Percentiles rank a stretch among this genome's conserved stretches.
phyloP scores from a whole-genome alignment of 2,113 vertebrate genomes.

The Panthera tigris region DNA sequence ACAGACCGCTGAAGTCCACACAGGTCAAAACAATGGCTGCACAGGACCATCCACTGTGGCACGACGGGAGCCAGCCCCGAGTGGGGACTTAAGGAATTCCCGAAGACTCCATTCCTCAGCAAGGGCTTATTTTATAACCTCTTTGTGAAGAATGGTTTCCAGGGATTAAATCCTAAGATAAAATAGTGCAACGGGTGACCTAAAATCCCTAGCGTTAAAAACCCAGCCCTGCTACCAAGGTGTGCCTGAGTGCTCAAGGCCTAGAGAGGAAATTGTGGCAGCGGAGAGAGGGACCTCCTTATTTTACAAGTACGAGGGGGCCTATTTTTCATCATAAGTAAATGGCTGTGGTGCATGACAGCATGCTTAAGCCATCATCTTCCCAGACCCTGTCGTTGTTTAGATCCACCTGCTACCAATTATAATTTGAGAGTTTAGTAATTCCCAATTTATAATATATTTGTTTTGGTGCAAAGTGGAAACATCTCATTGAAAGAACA shows the following conservation, averaged over 20 bases:
- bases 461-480: neutral
- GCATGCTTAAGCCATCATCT: rapidly evolving
- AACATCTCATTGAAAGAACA: neutral
- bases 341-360: rapidly evolving
- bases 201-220: neutral
- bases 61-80: rapidly evolving
- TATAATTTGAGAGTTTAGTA: neutral
- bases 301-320: neutral
- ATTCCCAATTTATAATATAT: neutral
- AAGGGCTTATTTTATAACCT: neutral
- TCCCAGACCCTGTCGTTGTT: rapidly evolving
- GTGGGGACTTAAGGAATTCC: neutral
- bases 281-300: neutral
- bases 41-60: rapidly evolving
- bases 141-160: neutral
- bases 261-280: neutral
- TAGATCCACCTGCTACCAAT: rapidly evolving
- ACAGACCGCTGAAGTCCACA: neutral
- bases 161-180: neutral
- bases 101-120: neutral
- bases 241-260: neutral
- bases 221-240: neutral
- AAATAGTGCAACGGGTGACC: neutral
- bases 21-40: rapidly evolving
- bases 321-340: neutral